Conservation (phyloP, 2,888 invertebrate species). For the Microchrysa polita region DNA sequence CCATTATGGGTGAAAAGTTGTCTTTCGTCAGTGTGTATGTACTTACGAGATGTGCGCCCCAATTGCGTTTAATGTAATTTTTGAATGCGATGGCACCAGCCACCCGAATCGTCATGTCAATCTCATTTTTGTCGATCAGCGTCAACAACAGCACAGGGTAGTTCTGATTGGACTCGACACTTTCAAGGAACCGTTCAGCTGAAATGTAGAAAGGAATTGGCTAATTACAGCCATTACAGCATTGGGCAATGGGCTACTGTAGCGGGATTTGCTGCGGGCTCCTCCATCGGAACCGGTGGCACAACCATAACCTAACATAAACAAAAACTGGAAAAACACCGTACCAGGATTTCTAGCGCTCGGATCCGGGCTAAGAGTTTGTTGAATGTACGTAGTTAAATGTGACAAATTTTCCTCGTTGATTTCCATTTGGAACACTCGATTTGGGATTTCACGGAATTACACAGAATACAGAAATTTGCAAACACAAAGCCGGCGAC, state of each 20-base stretch:
- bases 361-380: constrained; percentile 87
- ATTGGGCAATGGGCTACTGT: neutral
- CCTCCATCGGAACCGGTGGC: too few relatives aligned
- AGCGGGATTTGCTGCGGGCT: too few relatives aligned
- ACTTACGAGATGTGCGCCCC: constrained; percentile 77
- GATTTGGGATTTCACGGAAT: neutral
- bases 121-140: constrained; percentile 83
- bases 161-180: constrained; percentile 89
- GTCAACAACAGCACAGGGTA: constrained; percentile 87
- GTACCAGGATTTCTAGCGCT: constrained; percentile 85
- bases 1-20: too few relatives aligned
- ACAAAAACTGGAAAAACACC: constrained; percentile 54
- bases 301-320: constrained; percentile 21
- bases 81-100: constrained; percentile 96
- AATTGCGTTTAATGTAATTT: constrained; percentile 95
- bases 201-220: neutral
- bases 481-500: constrained; percentile 18
- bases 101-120: constrained; percentile 83
- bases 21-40: too few relatives aligned
- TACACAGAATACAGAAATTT: neutral
- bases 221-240: constrained; percentile 4
- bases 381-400: constrained; percentile 84
- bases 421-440: constrained; percentile 76
- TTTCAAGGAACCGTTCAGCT: constrained; percentile 93
- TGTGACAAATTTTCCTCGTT: constrained; percentile 86